phyloP scores from a whole-genome alignment of 2,888 invertebrate genomes.

The Isotomurus palustris region DNA sequence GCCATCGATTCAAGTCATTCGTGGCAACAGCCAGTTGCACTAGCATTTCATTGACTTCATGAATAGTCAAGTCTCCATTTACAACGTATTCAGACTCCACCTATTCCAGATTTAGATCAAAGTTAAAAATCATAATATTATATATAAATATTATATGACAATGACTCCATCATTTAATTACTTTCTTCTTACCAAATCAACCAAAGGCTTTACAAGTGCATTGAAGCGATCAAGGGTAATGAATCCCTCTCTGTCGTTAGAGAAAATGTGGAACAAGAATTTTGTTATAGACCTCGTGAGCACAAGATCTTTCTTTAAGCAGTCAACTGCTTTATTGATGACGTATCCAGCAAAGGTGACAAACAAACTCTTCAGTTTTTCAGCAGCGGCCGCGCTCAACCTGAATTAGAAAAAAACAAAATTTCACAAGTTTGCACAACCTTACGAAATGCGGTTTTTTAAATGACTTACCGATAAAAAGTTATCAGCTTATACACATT shows the following conservation, averaged over 20 bases:
- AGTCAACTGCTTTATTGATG: slow-evolving; percentile 69
- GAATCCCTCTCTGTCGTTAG: slow-evolving; percentile 77
- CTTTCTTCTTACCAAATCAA: slow-evolving; percentile 70
- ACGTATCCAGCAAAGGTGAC: slow-evolving; percentile 84
- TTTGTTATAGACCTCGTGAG: slow-evolving; percentile 68
- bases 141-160: neutral
- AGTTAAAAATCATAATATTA: slow-evolving; percentile 4
- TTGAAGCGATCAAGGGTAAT: slow-evolving; percentile 80
- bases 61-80: slow-evolving; percentile 28
- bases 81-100: slow-evolving; percentile 38
- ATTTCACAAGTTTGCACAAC: neutral
- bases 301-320: slow-evolving; percentile 60
- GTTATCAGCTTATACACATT: slow-evolving; percentile 66
- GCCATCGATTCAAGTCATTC: slow-evolving; percentile 82
- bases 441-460: neutral
- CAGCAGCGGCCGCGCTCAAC: slow-evolving; percentile 70
- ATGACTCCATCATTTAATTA: neutral
- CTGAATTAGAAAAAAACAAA: slow-evolving; percentile 49
- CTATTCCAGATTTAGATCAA: slow-evolving; percentile 26
- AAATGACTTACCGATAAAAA: slow-evolving; percentile 63
- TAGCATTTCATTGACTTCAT: slow-evolving; percentile 27
- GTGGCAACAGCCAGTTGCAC: slow-evolving; percentile 66
- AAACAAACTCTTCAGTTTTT: slow-evolving; percentile 78
- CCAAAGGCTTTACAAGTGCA: slow-evolving; percentile 75
- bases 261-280: slow-evolving; percentile 71